These are phyloP conservation scores for Misgurnus anguillicaudatus DNA, from an alignment of 2,113 vertebrate genomes.

Conservation along the genomic window DNA sequence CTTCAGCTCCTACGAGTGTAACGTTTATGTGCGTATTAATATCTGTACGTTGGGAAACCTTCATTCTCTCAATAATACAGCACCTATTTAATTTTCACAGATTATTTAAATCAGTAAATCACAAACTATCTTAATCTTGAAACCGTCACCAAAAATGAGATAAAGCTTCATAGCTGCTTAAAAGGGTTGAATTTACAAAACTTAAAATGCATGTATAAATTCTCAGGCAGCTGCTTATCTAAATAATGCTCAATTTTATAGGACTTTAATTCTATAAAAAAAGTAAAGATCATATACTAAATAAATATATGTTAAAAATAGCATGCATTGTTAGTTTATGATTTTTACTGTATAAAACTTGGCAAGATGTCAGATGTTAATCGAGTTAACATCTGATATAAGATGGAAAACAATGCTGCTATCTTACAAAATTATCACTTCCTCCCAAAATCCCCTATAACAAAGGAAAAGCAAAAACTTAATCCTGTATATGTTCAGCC, in stretches of 20 bases:
- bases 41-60: too few relatives aligned
- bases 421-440: background rate
- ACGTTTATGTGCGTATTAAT: background rate
- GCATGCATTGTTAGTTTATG: background rate
- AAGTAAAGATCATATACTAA: background rate
- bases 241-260: too few relatives aligned
- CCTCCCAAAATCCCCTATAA: constrained; percentile 7
- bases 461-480: background rate
- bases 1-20: background rate
- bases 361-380: background rate
- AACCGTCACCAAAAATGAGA: background rate
- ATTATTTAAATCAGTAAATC: background rate
- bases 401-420: background rate
- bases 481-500: too few relatives aligned
- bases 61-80: too few relatives aligned
- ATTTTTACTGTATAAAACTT: background rate
- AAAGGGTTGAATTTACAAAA: background rate
- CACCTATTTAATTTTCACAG: background rate
- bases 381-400: background rate
- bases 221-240: too few relatives aligned
- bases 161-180: background rate
- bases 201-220: background rate
- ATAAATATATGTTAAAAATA: too few relatives aligned
- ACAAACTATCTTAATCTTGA: background rate
- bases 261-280: background rate